A percentile compares a stretch with the other conserved stretches of the same genome.
Evolutionary conservation across 1,140 invertebrate genomes (phyloP).

Genomic region (Cheumatopsyche charites): DNA sequence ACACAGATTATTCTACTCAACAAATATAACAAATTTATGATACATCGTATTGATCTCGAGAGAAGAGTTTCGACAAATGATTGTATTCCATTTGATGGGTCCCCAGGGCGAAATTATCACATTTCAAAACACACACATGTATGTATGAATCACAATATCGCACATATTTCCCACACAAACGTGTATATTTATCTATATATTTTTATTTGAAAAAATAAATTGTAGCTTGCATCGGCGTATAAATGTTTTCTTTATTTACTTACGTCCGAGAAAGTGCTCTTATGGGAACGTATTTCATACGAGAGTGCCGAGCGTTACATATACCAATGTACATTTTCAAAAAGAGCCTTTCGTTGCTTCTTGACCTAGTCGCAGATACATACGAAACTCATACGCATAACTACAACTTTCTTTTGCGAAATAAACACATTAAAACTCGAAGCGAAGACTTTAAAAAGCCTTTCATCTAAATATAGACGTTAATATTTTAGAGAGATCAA

Average conservation of each 20-base stretch:
- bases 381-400: neutral
- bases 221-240: neutral
- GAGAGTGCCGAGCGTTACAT: neutral
- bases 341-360: neutral
- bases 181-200: no score
- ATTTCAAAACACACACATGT: no score
- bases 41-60: no score
- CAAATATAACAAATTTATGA: no score
- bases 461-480: neutral
- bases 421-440: neutral
- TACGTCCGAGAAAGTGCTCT: neutral
- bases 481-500: neutral
- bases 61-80: no score
- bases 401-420: neutral
- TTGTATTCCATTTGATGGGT: no score
- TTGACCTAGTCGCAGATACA: slow-evolving; percentile 17
- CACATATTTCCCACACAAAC: no score
- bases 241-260: slow-evolving; percentile 8
- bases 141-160: no score
- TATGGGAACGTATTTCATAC: slow-evolving; percentile 16
- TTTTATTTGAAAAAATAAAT: neutral
- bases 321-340: slow-evolving; percentile 1
- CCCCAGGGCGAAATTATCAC: no score
- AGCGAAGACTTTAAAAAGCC: neutral
- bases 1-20: no score